These are phyloP conservation scores for Nautilus pompilius DNA, from an alignment of 1,140 invertebrate genomes.

Conservation along the genomic window DNA sequence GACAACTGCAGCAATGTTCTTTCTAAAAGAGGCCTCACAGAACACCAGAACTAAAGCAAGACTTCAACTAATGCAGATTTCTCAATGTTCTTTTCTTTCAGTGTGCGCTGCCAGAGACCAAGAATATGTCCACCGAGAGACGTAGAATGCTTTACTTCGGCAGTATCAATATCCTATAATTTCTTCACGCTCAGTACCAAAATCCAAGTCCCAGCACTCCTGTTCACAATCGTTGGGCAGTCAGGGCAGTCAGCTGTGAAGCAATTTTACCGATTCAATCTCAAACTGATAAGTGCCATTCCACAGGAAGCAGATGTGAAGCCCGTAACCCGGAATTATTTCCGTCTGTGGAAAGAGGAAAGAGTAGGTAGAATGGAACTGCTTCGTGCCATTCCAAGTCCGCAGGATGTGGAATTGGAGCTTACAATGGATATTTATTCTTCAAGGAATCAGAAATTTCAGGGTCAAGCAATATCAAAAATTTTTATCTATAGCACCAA, in stretches of 20 bases:
- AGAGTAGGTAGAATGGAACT: conserved; percentile 74
- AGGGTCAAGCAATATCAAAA: conserved; percentile 77
- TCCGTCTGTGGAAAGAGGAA: conserved; percentile 28
- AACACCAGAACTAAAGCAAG: no score
- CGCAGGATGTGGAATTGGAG: conserved; percentile 84
- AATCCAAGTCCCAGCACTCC: conserved; percentile 70
- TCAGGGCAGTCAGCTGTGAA: conserved; percentile 68
- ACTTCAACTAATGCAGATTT: conserved; percentile 2
- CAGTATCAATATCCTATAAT: conserved; percentile 83
- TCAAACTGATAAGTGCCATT: conserved; percentile 61
- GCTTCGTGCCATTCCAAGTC: conserved; percentile 70
- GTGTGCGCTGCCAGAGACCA: conserved; percentile 69
- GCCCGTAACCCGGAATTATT: conserved; percentile 28
- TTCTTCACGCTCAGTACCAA: conserved; percentile 87
- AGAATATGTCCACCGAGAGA: conserved; percentile 69
- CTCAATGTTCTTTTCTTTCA: conserved; percentile 62
- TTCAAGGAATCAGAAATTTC: conserved; percentile 63
- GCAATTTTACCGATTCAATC: conserved; percentile 70
- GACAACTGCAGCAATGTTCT: no score
- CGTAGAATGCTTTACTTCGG: conserved; percentile 69
- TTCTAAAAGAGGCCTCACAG: no score
- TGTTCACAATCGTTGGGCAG: conserved; percentile 84
- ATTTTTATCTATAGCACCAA: conserved; percentile 74
- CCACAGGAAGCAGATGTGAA: conserved; percentile 26
- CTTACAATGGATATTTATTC: conserved; percentile 67